A percentile compares a stretch with the other conserved stretches of the same genome.
phyloP scores from a whole-genome alignment of 2,888 invertebrate genomes.

The Minunthozetes semirufus region DNA sequence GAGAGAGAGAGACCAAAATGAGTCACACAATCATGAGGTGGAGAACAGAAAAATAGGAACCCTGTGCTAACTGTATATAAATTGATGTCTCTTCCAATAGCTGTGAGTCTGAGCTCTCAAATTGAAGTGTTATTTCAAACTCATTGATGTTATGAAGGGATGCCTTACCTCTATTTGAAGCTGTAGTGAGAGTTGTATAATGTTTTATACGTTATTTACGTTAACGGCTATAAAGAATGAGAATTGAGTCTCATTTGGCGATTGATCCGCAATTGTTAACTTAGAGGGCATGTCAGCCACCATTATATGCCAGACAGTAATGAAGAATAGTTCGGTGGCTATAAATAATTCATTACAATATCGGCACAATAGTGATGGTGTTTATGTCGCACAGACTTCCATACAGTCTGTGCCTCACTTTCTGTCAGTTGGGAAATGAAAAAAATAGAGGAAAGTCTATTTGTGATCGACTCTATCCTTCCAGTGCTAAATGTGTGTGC shows the following conservation, averaged over 20 bases:
- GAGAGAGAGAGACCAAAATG: too few species aligned
- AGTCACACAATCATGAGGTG: too few species aligned
- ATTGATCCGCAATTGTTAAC: slow-evolving; percentile 9
- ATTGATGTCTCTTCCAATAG: slow-evolving; percentile 20
- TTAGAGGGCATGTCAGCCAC: slow-evolving; percentile 10
- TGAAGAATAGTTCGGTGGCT: slow-evolving; percentile 3
- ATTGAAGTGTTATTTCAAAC: slow-evolving; percentile 19
- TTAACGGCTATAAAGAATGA: slow-evolving; percentile 15
- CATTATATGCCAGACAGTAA: slow-evolving; percentile 3
- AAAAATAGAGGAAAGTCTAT: background rate
- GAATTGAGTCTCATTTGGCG: background rate
- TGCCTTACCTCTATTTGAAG: background rate
- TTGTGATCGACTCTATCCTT: background rate
- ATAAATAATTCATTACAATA: slow-evolving; percentile 25
- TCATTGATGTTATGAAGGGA: slow-evolving; percentile 20
- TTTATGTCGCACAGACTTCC: background rate
- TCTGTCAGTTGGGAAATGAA: slow-evolving; percentile 17
- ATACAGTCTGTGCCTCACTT: background rate
- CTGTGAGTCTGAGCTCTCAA: background rate
- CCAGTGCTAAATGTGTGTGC: background rate
- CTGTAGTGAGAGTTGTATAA: background rate
- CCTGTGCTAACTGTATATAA: slow-evolving; percentile 10
- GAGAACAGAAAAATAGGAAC: background rate
- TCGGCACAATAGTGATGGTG: background rate
- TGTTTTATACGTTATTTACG: background rate